A percentile compares a stretch with the other conserved stretches of the same genome.
These are phyloP conservation scores for Scyliorhinus canicula DNA, from an alignment of 2,797 vertebrate species.

Conservation along the genomic window DNA sequence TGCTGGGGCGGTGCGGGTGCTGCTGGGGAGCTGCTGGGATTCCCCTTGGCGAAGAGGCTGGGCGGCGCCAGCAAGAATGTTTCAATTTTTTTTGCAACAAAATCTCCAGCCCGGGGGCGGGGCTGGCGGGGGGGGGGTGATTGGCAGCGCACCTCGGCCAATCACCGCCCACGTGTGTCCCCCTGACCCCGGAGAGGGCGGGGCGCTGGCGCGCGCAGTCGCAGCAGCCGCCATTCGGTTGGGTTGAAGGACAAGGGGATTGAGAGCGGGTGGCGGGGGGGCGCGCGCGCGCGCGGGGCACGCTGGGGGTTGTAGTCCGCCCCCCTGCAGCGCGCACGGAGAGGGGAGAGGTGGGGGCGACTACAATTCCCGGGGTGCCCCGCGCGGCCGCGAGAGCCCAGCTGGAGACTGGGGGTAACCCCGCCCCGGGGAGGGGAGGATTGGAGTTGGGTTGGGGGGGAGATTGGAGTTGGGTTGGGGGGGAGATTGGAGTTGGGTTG, in stretches of 20 bases:
- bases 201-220: too few relatives aligned
- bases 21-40: too few relatives aligned
- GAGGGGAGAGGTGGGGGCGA: too few relatives aligned
- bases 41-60: too few relatives aligned
- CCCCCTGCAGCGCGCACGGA: background rate
- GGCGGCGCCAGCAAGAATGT: too few relatives aligned
- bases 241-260: background rate
- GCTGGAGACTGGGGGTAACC: background rate
- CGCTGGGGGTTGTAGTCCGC: background rate
- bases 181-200: too few relatives aligned
- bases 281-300: background rate
- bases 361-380: background rate
- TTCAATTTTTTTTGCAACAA: too few relatives aligned
- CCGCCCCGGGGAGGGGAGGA: too few relatives aligned
- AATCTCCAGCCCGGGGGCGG: too few relatives aligned
- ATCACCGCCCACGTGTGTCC: background rate
- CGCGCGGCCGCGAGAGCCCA: background rate
- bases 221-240: background rate
- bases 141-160: background rate
- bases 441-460: background rate
- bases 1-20: too few relatives aligned
- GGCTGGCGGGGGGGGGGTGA: background rate
- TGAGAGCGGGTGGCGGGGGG: too few relatives aligned
- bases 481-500: too few relatives aligned
- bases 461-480: background rate